Conservation (phyloP, 2,888 invertebrate species). For the Nymphalis polychloros region DNA sequence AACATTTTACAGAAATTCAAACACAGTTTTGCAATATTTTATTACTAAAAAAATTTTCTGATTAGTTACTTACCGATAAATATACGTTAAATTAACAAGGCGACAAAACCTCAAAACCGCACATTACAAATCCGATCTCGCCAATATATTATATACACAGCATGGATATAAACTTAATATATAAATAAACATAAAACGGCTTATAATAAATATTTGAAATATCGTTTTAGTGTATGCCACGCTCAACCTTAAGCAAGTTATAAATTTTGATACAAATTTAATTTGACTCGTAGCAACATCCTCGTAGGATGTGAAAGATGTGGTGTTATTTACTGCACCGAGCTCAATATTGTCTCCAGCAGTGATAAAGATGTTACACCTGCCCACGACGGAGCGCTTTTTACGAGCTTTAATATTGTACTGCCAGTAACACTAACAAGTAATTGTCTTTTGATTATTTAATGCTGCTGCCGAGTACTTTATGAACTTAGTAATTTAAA, state of each 20-base stretch:
- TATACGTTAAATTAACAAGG: not conserved
- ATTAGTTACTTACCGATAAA: too few relatives aligned
- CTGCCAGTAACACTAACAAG: conserved; percentile 81
- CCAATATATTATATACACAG: not conserved
- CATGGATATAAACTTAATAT: too few relatives aligned
- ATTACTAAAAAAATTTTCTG: too few relatives aligned
- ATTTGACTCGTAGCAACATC: conserved; percentile 20
- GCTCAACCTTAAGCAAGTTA: not conserved
- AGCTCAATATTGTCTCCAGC: conserved; percentile 62
- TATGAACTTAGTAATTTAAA: conserved; percentile 15
- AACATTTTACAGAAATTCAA: too few relatives aligned
- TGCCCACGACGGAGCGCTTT: conserved; percentile 77
- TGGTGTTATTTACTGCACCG: conserved; percentile 75
- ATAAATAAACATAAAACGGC: conserved; percentile 10
- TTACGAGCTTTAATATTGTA: conserved; percentile 81
- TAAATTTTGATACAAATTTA: conserved; percentile 19
- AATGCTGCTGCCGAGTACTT: conserved; percentile 4
- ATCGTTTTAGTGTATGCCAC: not conserved
- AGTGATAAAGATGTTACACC: conserved; percentile 77
- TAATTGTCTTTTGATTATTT: conserved; percentile 44
- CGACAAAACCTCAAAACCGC: conserved; percentile 8
- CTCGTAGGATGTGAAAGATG: conserved; percentile 80
- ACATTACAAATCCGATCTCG: not conserved
- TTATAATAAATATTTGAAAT: not conserved
- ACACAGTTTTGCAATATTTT: too few relatives aligned